phyloP scores from a whole-genome alignment of 2,797 vertebrate species.

The Microctenopoma stevenorrisi region DNA sequence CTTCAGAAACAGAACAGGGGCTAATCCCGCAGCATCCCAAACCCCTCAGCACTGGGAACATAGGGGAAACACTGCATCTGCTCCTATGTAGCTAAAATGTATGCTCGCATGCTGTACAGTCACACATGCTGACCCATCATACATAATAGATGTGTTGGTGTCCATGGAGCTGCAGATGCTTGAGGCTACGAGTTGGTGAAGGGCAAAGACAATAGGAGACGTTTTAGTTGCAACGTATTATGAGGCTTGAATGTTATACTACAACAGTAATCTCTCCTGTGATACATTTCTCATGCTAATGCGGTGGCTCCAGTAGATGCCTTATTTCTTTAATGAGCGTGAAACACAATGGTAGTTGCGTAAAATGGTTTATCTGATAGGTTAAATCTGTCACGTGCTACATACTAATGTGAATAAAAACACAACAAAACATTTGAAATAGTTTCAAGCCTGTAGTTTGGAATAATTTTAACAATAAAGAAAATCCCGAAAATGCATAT shows the following conservation, averaged over 20 bases:
- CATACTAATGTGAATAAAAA: not conserved
- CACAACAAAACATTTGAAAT: too few species aligned
- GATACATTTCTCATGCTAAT: conserved; percentile 46
- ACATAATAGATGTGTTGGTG: conserved; percentile 67
- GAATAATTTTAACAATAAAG: not conserved
- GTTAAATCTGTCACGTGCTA: not conserved
- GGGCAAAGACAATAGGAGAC: conserved; percentile 23
- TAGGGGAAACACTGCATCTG: conserved; percentile 6
- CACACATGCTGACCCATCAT: conserved; percentile 59
- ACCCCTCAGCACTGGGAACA: too few species aligned
- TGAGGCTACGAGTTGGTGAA: conserved; percentile 33
- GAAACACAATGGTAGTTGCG: not conserved
- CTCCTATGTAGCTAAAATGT: conserved; percentile 27
- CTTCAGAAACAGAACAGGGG: too few species aligned
- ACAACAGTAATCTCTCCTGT: conserved; percentile 32
- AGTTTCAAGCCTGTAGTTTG: not conserved
- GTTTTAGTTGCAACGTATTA: conserved; percentile 42
- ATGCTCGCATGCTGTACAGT: conserved; percentile 43
- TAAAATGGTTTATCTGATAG: not conserved
- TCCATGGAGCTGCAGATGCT: conserved; percentile 57
- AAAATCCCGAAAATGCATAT: not conserved
- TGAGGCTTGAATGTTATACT: conserved; percentile 46
- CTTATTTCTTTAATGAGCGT: conserved; percentile 4
- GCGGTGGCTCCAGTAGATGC: not conserved
- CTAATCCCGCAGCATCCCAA: too few species aligned